Base-by-base conservation (phyloP, 1,140 invertebrate genomes). In the Hermetia illucens region DNA sequence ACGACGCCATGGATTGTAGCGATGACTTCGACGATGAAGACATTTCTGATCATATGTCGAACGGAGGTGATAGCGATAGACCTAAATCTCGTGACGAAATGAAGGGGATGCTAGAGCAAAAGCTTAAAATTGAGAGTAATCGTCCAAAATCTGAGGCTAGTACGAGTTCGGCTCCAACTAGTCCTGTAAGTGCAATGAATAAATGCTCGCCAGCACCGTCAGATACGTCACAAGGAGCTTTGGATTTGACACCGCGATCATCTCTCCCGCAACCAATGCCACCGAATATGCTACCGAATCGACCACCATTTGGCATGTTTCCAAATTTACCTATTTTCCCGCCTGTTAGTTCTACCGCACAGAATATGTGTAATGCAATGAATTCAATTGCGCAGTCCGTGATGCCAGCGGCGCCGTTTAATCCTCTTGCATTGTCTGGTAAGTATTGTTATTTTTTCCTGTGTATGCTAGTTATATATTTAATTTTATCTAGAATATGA, bases 361-460 rank as follows among this genome's bases (percentile, higher is more conserved):
- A 66, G 38, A 64, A 75, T 39, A 75, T 74, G 68, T 71, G 69
- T 38, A 71, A 69, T 25, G 79, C 77, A 15, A 68, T 81, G 50
- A 79, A 80, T 39, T 81, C 82, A 46, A 70, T 83, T 48, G 75
- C 77, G 13, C 77, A 79, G 19, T 83, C 82, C 31, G 79, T 82
- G 38, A 69, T 80, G 47, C 75, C 79, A 41, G 79, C 82, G 41
- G 72, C 73, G 34, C 68, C 67, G 4, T 88, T 85, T 72, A 86
- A 79, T 69, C 82, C 81, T 47, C 73, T 84, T 48, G 79, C 79
- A 55, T 71, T 84, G 48, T 55, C 57, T 27, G 57, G 57, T 47
- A 36, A 43, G 46, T 47, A 35, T 18, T 8, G 24, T 13, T 9
- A 13, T 13, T 9, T 27, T 27, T 27, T 13, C 24, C 24, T 9